Conservation (phyloP, 2,888 invertebrate genomes). For the Diarsia brunnea region DNA sequence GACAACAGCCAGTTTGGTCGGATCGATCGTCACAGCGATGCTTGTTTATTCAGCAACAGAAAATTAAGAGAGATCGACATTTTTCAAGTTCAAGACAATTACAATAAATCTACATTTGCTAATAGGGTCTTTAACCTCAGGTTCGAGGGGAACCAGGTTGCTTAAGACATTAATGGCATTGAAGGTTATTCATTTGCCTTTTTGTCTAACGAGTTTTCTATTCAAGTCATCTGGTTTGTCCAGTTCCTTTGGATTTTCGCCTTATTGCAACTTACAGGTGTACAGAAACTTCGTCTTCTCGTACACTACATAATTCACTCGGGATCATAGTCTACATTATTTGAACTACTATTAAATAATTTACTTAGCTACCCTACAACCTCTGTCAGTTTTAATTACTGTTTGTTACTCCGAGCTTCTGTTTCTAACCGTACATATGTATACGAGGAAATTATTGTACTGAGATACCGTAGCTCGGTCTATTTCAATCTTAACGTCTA, state of each 20-base stretch:
- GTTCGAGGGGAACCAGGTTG: constrained; percentile 50
- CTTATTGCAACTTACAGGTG: not conserved
- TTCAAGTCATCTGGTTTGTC: not conserved
- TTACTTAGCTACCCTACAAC: constrained; percentile 69
- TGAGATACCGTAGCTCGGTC: constrained; percentile 8
- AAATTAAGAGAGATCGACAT: constrained; percentile 36
- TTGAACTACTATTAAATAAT: constrained; percentile 62
- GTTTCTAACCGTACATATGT: constrained; percentile 74
- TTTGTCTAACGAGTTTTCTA: not conserved
- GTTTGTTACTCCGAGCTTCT: constrained; percentile 79
- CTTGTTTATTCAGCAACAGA: constrained; percentile 45
- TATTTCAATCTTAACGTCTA: constrained; percentile 34
- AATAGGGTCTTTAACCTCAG: constrained; percentile 27
- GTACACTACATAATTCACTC: constrained; percentile 20
- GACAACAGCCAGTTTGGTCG: constrained; percentile 29
- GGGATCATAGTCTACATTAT: constrained; percentile 59
- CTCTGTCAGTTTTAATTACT: constrained; percentile 80
- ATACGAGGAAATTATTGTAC: constrained; percentile 35
- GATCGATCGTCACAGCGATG: constrained; percentile 39
- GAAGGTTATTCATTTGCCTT: not conserved
- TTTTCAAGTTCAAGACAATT: constrained; percentile 45
- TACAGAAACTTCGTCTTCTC: not conserved
- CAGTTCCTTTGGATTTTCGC: no score
- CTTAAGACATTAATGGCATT: not conserved
- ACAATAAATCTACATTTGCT: constrained; percentile 50